Evolutionary conservation across 2,797 vertebrate species (phyloP), one percentile per base, ranked within the genome.

Genomic region (Liparis tanakae): DNA sequence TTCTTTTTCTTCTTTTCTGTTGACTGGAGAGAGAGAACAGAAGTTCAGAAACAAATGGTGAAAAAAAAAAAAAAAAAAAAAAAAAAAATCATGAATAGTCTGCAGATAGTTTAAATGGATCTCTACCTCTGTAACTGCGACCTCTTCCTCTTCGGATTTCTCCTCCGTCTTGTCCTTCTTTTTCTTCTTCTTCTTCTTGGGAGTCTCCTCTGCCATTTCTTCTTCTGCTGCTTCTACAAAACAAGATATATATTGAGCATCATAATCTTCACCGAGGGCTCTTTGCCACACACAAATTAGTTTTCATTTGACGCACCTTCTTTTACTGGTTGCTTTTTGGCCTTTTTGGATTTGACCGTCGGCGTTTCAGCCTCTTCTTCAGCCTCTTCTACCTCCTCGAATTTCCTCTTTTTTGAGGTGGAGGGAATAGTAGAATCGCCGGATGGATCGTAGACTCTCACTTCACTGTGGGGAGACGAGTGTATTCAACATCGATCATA

Each of bases 391-490:
- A 96, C 90, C 72, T 97, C 94, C 77, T 97, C 95, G 69, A 97
- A 94, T 90, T 97, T 99, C 81, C 97, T 96, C 88, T 99, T 99
- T 85, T 95, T 98, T 44, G 97, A 94, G 33, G 89, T 94, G n/a
- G 95, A 87, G 34, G 97, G 96, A 69, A 99, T 94, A 0, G 97
- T 99, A 0, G 97, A 97, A 70, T 99, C 98, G 2, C 95, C 96
- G 10, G 97, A 98, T 0, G 97, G 97, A 82, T 99, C 97, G 0
- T 98, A 99, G 1, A 96, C 79, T 88, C 93, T 97, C 61, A 99
- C 89, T 80, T 98, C 97, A 12, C 98, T 99, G 89, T 53, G 87
- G 84, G 12, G 39, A 20, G 54, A 33, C 37, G 37, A 62, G 1
- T 0, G 0, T 0, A 12, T 55, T 76, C 10, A 81, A 30, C n/a